These are phyloP conservation scores for Phataginus tetradactyla DNA, from an alignment of 2,797 vertebrate genomes.

Conservation along the genomic window DNA sequence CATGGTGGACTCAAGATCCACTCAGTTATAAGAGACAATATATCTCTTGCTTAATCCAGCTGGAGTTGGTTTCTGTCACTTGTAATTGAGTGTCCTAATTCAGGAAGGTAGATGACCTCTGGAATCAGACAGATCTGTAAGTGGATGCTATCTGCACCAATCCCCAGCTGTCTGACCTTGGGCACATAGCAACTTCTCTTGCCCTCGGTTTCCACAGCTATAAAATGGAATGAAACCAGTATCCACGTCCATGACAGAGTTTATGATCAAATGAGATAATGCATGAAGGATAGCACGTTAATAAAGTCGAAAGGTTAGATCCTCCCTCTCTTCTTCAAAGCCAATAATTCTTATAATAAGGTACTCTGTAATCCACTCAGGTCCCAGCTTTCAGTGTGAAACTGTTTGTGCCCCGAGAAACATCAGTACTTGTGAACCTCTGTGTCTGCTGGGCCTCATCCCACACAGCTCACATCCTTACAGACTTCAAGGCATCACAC, in stretches of 20 bases:
- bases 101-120: not conserved
- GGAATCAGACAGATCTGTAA: not conserved
- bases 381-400: not conserved
- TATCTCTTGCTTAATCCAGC: not conserved
- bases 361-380: not conserved
- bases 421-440: not conserved
- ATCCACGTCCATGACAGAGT: not conserved
- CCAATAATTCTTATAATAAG: conserved; percentile 2
- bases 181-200: not conserved
- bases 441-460: not conserved
- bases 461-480: not conserved
- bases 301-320: not conserved
- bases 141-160: not conserved
- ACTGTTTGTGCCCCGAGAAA: not conserved
- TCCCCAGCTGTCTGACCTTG: not conserved
- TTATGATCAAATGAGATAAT: not conserved
- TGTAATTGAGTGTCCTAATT: not conserved
- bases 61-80: not conserved
- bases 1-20: not conserved
- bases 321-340: not conserved
- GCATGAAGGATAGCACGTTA: not conserved
- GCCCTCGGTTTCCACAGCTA: not conserved
- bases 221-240: not conserved
- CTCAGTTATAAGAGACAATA: not conserved
- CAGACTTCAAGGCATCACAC: not conserved